phyloP scores from a whole-genome alignment of 2,888 invertebrate genomes.

The Himalopsyche tibetana region DNA sequence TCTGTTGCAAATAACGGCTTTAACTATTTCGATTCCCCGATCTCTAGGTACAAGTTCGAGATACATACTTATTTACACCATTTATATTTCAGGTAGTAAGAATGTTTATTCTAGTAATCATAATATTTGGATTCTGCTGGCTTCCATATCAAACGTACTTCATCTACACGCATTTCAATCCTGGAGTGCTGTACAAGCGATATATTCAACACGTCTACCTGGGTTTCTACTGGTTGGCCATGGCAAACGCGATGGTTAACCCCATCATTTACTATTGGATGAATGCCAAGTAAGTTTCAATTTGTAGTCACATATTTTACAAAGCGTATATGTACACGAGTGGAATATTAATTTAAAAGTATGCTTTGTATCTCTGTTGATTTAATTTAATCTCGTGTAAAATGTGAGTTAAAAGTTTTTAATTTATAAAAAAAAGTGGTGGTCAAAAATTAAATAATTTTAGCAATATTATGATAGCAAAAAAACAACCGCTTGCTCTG shows the following conservation, averaged over 20 bases:
- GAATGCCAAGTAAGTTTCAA: slow-evolving; percentile 85
- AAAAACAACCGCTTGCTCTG: no score
- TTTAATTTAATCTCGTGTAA: no score
- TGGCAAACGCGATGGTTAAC: slow-evolving; percentile 96
- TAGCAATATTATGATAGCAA: no score
- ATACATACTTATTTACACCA: background rate
- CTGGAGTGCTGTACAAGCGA: slow-evolving; percentile 79
- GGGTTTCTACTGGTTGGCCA: slow-evolving; percentile 92
- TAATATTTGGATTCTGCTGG: slow-evolving; percentile 93
- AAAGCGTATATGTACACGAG: no score
- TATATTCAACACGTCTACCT: slow-evolving; percentile 91
- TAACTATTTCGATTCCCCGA: background rate
- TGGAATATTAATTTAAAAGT: no score
- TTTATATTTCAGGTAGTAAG: slow-evolving; percentile 84
- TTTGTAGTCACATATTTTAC: no score
- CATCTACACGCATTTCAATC: slow-evolving; percentile 87
- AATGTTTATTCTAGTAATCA: slow-evolving; percentile 91
- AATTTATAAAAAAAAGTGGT: no score
- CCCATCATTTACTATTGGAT: slow-evolving; percentile 96
- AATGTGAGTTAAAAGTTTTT: no score
- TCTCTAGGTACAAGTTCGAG: no score
- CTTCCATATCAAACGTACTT: slow-evolving; percentile 92
- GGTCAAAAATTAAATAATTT: no score
- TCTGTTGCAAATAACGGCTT: background rate
- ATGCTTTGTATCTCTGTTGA: no score